phyloP scores from a whole-genome alignment of 1,140 invertebrate species.

The Forficula auricularia region DNA sequence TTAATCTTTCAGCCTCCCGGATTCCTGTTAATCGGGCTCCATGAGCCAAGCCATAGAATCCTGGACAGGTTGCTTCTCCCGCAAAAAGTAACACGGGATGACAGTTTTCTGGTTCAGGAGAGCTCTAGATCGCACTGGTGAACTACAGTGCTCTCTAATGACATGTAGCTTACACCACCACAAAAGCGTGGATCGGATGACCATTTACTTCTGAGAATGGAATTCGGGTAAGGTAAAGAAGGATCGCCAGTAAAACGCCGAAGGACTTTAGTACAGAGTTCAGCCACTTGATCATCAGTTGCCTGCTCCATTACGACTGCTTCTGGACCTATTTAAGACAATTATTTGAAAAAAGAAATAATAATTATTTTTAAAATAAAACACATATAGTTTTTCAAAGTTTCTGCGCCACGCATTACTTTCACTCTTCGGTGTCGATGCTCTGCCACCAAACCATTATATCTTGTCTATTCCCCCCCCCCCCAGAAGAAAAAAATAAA shows the following conservation, averaged over 20 bases:
- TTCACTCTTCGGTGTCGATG: too few species aligned
- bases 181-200: slow-evolving; percentile 47
- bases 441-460: too few species aligned
- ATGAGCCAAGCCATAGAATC: slow-evolving; percentile 57
- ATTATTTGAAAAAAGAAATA: neutral
- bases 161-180: slow-evolving; percentile 54
- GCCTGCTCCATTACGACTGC: slow-evolving; percentile 61
- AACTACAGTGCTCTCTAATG: slow-evolving; percentile 38
- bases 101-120: slow-evolving; percentile 40
- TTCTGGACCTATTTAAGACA: slow-evolving; percentile 27
- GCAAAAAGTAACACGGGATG: slow-evolving; percentile 59
- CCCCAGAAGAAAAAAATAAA: too few species aligned
- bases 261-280: slow-evolving; percentile 44
- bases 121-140: slow-evolving; percentile 47
- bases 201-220: slow-evolving; percentile 49
- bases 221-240: slow-evolving; percentile 44
- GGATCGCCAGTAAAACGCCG: slow-evolving; percentile 48
- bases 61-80: slow-evolving; percentile 66
- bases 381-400: neutral
- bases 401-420: too few species aligned
- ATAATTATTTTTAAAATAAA: neutral
- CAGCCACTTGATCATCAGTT: slow-evolving; percentile 47
- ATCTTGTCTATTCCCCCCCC: too few species aligned
- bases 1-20: slow-evolving; percentile 56
- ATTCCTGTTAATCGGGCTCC: slow-evolving; percentile 63